A percentile compares a stretch with the other conserved stretches of the same genome.
These are phyloP conservation scores for Podilymbus podiceps DNA, from an alignment of 2,113 vertebrate species.

Conservation along the genomic window DNA sequence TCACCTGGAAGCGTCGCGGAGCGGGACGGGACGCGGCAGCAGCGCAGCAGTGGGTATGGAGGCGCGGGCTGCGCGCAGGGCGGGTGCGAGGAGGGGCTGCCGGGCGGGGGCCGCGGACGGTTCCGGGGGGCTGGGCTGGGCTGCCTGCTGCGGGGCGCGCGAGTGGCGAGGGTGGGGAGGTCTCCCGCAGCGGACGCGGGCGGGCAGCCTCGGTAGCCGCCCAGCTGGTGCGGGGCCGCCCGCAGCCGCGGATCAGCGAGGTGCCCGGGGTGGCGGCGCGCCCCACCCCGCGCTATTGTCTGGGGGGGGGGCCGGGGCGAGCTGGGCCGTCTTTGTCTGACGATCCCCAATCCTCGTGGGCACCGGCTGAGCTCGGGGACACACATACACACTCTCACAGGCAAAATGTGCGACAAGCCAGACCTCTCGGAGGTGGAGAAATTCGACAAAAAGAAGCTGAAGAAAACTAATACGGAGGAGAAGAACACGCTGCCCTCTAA, in stretches of 20 bases:
- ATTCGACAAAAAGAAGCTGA: conserved; percentile 81
- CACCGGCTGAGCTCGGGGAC: too few relatives aligned
- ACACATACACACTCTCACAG: too few relatives aligned
- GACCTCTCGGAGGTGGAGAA: conserved; percentile 84
- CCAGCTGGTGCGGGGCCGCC: background rate
- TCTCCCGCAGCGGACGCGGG: background rate
- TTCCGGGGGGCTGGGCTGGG: background rate
- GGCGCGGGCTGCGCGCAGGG: background rate
- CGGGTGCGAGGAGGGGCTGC: too few relatives aligned
- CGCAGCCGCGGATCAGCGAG: background rate
- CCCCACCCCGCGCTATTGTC: conserved; percentile 37
- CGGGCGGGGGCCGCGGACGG: too few relatives aligned
- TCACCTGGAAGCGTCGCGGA: background rate
- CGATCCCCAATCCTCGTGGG: background rate
- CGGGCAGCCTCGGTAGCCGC: background rate
- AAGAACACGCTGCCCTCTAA: conserved; percentile 81
- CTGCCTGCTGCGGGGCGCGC: too few relatives aligned
- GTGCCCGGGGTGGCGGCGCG: background rate
- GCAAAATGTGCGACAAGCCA: conserved; percentile 88
- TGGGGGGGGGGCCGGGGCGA: background rate
- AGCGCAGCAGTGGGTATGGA: too few relatives aligned
- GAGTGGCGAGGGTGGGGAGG: background rate
- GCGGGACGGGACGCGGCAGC: rapidly evolving
- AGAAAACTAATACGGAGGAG: conserved; percentile 77
- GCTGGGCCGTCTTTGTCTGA: background rate